These are phyloP conservation scores for Uloborus diversus DNA, from an alignment of 1,140 invertebrate genomes.

Conservation along the genomic window DNA sequence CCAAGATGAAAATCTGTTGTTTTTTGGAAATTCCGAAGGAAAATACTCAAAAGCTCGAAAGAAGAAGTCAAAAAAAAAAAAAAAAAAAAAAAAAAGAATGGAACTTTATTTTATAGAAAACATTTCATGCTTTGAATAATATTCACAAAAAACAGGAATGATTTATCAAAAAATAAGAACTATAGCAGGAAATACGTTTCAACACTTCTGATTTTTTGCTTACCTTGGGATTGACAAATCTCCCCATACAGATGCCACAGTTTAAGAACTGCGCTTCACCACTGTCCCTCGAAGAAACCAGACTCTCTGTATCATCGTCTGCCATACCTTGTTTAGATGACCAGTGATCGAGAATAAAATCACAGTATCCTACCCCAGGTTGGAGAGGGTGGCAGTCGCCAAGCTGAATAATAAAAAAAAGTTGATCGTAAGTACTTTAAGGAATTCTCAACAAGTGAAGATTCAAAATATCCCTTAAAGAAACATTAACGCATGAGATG, in stretches of 20 bases:
- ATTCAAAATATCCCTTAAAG: too few species aligned
- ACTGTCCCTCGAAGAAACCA: slow-evolving; percentile 36
- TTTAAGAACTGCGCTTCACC: slow-evolving; percentile 62
- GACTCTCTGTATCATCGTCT: slow-evolving; percentile 38
- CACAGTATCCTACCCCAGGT: slow-evolving; percentile 20
- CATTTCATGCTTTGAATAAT: too few species aligned
- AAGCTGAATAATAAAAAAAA: slow-evolving; percentile 17
- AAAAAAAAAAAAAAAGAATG: too few species aligned
- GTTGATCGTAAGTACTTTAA: not conserved
- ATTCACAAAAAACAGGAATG: not conserved
- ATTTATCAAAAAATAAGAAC: not conserved
- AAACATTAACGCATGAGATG: too few species aligned
- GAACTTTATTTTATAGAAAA: too few species aligned
- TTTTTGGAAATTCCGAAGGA: too few species aligned
- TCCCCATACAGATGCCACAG: slow-evolving; percentile 65
- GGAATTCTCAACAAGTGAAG: too few species aligned
- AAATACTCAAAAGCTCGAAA: too few species aligned
- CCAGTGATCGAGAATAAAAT: slow-evolving; percentile 39
- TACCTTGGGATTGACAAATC: slow-evolving; percentile 63
- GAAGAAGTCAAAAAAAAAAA: too few species aligned
- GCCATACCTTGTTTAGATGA: slow-evolving; percentile 37
- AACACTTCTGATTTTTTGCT: not conserved
- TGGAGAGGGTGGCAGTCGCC: slow-evolving; percentile 8
- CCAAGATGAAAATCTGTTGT: too few species aligned
- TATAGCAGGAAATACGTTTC: too few species aligned